Percentiles rank a stretch among this genome's conserved stretches.
phyloP scores from a whole-genome alignment of 2,797 vertebrate genomes.

The Halcyon chelicuti region DNA sequence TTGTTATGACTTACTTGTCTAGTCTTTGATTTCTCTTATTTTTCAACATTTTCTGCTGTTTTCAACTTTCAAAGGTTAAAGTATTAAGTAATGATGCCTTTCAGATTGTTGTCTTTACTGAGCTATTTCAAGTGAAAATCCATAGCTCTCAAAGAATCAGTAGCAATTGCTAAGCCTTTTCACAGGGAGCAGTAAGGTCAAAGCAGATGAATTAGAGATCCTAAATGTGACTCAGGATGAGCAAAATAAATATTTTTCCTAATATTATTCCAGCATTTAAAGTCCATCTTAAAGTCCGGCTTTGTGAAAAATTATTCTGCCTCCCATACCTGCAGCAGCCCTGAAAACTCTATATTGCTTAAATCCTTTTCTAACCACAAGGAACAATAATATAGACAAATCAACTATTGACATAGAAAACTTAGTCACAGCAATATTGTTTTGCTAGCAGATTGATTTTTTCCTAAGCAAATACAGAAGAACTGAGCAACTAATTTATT shows the following conservation, averaged over 20 bases:
- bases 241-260: not conserved
- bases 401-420: not conserved
- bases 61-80: not conserved
- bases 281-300: not conserved
- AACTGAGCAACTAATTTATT: not conserved
- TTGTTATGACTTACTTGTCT: not conserved
- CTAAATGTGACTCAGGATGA: not conserved
- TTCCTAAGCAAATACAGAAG: not conserved
- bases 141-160: not conserved
- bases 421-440: not conserved
- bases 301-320: not conserved
- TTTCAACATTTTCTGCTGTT: not conserved
- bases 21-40: not conserved
- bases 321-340: not conserved
- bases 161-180: conserved; percentile 3
- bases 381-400: not conserved
- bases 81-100: not conserved
- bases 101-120: not conserved
- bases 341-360: not conserved
- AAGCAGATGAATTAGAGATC: not conserved
- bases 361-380: not conserved
- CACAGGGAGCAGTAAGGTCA: not conserved
- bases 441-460: not conserved
- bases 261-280: not conserved
- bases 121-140: conserved; percentile 22